Evolutionary conservation across 2,888 invertebrate genomes (phyloP).

Genomic region (Gymnosoma rotundatum): DNA sequence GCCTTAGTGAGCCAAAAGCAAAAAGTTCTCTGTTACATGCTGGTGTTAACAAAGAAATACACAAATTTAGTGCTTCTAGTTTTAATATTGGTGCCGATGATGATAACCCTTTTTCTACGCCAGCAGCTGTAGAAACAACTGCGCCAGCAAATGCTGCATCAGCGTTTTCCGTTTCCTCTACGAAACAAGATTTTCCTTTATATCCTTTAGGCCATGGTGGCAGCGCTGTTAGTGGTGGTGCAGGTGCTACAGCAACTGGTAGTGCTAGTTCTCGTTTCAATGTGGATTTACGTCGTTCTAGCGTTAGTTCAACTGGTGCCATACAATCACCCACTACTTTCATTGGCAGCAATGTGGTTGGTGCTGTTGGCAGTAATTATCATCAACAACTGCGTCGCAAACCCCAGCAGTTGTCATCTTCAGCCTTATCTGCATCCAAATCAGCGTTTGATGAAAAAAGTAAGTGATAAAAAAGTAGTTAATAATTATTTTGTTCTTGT

Average conservation of each 20-base stretch:
- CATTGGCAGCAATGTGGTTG: slow-evolving; percentile 56
- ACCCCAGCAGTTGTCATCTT: slow-evolving; percentile 47
- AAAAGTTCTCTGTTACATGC: slow-evolving; percentile 32
- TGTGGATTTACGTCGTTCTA: slow-evolving; percentile 66
- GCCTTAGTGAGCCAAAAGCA: slow-evolving; percentile 44
- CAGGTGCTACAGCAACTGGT: slow-evolving; percentile 58
- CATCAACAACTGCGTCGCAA: slow-evolving; percentile 46
- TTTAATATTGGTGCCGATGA: slow-evolving; percentile 15
- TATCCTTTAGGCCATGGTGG: slow-evolving; percentile 20
- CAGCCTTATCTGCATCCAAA: slow-evolving; percentile 39
- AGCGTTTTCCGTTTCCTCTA: slow-evolving; percentile 31
- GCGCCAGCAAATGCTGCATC: background rate
- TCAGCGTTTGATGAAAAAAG: slow-evolving; percentile 69
- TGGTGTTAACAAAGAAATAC: slow-evolving; percentile 34
- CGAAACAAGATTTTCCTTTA: slow-evolving; percentile 48
- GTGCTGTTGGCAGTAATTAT: slow-evolving; percentile 17
- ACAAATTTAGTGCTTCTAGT: slow-evolving; percentile 28
- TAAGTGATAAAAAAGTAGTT: slow-evolving; percentile 50
- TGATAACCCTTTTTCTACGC: slow-evolving; percentile 5
- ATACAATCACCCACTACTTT: slow-evolving; percentile 69
- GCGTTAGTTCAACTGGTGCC: slow-evolving; percentile 61
- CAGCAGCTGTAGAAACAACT: slow-evolving; percentile 7
- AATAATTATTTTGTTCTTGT: background rate
- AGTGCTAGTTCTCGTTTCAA: slow-evolving; percentile 68
- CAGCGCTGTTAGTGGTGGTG: slow-evolving; percentile 26